Base-by-base conservation (phyloP, 2,113 vertebrate species). In the Perca flavescens region DNA sequence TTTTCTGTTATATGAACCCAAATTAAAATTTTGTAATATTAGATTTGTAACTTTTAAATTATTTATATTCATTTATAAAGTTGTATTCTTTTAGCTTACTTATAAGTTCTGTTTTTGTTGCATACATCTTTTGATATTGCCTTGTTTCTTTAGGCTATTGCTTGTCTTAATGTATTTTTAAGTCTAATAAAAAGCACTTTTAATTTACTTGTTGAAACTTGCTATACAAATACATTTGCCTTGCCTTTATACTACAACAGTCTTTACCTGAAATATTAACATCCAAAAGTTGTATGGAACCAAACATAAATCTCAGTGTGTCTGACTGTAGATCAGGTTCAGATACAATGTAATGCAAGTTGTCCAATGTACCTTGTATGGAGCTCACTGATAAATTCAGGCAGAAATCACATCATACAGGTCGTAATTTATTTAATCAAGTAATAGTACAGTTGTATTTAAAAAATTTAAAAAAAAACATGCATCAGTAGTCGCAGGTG, bases 371-470 rank as follows among this genome's bases (percentile, higher is more conserved):
- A 65, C 10, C 5, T 28, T 50, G 3, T 34, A 43, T 17, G 5
- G 3, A 25, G 6, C 0, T 43, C 43, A 61, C 40, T 28, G 3
- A 72, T 56, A 7, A 52, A 80, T 40, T 50, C 21, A 74, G 19
- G 9, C n/a, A 81, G 40, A 61, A 54, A 50, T 56, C 40, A 40
- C 15, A 83, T 68, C 17, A 64, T 13, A 31, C 36, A 4, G 69
- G 22, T 47, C 40, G 36, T 50, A 6, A 81, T 85, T 82, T 70
- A 79, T 87, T 89, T 61, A 43, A 40, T 73, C 21, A 49, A 61
- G 8, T 63, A 70, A 54, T 36, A 6, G 6, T 72, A 58, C 22
- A 86, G 13, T 3, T 77, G 28, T 49, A 36, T 34, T 14, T 52
- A 21, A 1, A 15, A 67, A 50, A 31, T 0, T 25, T 25, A 1